These are phyloP conservation scores for Bubalus kerabau DNA, from an alignment of 2,113 vertebrate species.

Conservation along the genomic window DNA sequence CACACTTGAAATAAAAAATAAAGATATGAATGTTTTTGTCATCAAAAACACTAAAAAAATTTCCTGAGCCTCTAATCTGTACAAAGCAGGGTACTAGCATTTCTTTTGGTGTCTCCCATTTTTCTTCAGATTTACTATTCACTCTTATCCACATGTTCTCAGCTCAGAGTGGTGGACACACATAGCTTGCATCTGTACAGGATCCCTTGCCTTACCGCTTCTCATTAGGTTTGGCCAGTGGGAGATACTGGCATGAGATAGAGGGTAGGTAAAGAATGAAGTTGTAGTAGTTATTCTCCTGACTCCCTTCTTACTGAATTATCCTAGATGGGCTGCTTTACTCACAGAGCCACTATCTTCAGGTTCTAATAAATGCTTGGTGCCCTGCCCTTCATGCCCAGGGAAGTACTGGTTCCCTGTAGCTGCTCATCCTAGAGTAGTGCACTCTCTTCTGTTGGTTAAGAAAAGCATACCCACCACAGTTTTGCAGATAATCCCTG, in stretches of 20 bases:
- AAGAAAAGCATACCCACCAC: background rate
- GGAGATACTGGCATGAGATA: background rate
- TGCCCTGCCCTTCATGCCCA: accelerated
- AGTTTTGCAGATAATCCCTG: background rate
- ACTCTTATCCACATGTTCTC: background rate
- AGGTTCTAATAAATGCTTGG: background rate
- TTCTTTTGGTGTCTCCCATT: background rate
- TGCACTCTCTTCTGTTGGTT: background rate
- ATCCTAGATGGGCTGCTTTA: background rate
- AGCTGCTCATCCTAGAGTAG: background rate
- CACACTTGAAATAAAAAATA: background rate
- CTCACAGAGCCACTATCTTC: background rate
- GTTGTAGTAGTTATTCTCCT: background rate
- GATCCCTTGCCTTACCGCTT: background rate
- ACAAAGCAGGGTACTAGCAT: background rate
- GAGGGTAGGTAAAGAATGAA: background rate
- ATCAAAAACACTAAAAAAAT: background rate
- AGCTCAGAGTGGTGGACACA: background rate
- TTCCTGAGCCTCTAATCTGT: background rate
- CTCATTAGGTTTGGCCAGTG: background rate
- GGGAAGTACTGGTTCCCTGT: no score
- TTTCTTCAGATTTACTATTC: background rate
- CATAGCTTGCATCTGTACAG: background rate
- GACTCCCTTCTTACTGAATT: background rate
- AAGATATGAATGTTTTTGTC: background rate